A percentile compares a stretch with the other conserved stretches of the same genome.
These are phyloP conservation scores for Omphaloscelis lunosa DNA, from an alignment of 2,888 invertebrate genomes.

Conservation along the genomic window DNA sequence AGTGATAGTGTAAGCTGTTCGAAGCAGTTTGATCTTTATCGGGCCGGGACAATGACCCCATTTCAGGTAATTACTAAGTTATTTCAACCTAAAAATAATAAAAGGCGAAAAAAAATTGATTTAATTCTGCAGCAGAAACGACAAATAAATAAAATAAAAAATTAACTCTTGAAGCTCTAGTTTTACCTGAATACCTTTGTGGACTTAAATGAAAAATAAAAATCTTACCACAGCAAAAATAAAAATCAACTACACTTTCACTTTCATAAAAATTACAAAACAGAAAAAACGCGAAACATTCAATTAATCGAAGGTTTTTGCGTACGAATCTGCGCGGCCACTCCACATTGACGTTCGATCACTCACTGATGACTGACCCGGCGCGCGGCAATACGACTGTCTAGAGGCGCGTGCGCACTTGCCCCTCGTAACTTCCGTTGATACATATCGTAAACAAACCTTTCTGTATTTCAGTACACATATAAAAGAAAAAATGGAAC, in stretches of 20 bases:
- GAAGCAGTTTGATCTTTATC: no score
- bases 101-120: background rate
- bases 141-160: background rate
- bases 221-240: conserved; percentile 31
- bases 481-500: conserved; percentile 11
- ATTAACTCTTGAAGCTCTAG: background rate
- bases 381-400: conserved; percentile 24
- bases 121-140: background rate
- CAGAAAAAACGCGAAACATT: conserved; percentile 23
- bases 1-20: no score
- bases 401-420: conserved; percentile 44
- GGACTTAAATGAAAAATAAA: background rate
- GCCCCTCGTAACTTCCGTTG: conserved; percentile 46
- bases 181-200: background rate
- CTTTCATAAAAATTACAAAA: conserved; percentile 16
- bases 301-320: conserved; percentile 24
- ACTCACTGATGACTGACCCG: conserved; percentile 54
- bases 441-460: conserved; percentile 40
- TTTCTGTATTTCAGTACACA: conserved; percentile 26
- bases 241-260: conserved; percentile 13
- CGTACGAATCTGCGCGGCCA: conserved; percentile 28
- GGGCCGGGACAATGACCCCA: no score
- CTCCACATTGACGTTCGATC: conserved; percentile 47
- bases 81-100: background rate
- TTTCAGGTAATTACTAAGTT: no score